phyloP scores from a whole-genome alignment of 2,113 vertebrate species.

The Epinephelus fuscoguttatus region DNA sequence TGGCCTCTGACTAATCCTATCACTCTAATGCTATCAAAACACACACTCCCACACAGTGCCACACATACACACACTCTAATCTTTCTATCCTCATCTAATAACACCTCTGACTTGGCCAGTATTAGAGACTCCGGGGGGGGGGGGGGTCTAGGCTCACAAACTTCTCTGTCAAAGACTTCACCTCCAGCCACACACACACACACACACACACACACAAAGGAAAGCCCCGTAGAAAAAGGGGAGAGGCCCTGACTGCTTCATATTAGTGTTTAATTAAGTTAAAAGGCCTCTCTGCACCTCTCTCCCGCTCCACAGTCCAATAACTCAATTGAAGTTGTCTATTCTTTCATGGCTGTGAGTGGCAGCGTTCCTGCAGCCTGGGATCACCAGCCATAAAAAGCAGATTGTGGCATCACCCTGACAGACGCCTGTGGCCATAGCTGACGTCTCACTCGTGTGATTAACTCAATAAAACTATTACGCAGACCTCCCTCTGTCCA shows the following conservation, averaged over 20 bases:
- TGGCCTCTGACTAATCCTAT: constrained; percentile 64
- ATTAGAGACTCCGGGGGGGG: constrained; percentile 35
- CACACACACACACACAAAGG: constrained; percentile 48
- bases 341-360: constrained; percentile 77
- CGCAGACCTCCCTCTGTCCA: constrained; percentile 44
- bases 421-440: constrained; percentile 72
- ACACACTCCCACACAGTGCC: constrained; percentile 42
- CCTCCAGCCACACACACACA: constrained; percentile 50
- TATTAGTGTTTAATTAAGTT: constrained; percentile 87
- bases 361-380: constrained; percentile 69
- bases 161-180: constrained; percentile 38
- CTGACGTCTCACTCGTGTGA: constrained; percentile 74
- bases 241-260: constrained; percentile 81
- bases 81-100: constrained; percentile 64
- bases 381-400: constrained; percentile 65
- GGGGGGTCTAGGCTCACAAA: constrained; percentile 57
- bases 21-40: constrained; percentile 65
- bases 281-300: constrained; percentile 58
- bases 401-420: constrained; percentile 38
- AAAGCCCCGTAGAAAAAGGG: constrained; percentile 54
- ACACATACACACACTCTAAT: constrained; percentile 46
- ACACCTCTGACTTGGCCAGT: constrained; percentile 64
- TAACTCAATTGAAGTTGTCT: constrained; percentile 82
- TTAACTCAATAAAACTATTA: constrained; percentile 84
- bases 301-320: constrained; percentile 53